phyloP scores from a whole-genome alignment of 2,113 vertebrate genomes.

The Panurus biarmicus region DNA sequence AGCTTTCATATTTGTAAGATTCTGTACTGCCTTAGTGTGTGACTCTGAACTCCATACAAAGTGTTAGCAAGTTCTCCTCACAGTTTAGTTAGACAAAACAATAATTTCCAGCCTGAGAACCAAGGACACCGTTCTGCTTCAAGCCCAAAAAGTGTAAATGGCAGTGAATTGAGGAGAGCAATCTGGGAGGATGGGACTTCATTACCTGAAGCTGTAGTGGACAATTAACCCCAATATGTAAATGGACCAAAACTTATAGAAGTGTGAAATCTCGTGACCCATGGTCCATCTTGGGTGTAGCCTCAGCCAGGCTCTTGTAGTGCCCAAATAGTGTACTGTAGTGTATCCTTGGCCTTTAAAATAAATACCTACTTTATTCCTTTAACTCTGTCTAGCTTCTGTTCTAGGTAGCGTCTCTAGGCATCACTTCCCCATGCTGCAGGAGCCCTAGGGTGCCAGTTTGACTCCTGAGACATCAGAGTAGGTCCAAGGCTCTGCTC shows the following conservation, averaged over 20 bases:
- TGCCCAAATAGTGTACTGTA: no score
- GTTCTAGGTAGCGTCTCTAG: not conserved
- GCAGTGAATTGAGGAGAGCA: not conserved
- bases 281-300: not conserved
- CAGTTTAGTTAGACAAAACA: not conserved
- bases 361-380: not conserved
- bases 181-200: not conserved
- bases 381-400: not conserved
- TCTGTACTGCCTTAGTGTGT: not conserved
- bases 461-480: not conserved
- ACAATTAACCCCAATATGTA: not conserved
- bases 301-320: not conserved
- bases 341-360: not conserved
- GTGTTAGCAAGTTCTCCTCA: not conserved
- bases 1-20: not conserved
- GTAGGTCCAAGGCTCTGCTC: not conserved
- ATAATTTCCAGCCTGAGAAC: not conserved
- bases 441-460: not conserved
- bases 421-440: accelerated
- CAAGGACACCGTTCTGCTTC: not conserved
- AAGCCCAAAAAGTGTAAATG: not conserved
- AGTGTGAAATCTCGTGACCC: not conserved
- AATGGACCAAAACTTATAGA: not conserved
- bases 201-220: not conserved
- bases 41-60: not conserved